Base-by-base conservation (phyloP, 2,888 invertebrate species). In the Lacanobia wlatinum region DNA sequence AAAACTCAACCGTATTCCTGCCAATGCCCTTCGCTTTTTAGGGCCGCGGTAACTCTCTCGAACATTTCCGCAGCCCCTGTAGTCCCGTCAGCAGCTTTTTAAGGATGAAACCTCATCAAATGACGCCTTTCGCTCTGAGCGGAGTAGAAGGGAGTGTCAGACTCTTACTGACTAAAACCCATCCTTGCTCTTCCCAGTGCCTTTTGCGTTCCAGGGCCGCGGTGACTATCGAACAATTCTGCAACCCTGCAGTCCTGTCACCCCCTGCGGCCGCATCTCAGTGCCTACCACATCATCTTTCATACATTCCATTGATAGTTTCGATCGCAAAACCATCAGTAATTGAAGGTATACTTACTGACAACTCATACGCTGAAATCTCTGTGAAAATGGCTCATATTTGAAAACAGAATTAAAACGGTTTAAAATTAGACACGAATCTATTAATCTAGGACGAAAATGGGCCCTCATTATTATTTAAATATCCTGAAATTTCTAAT, bases 311-410 rank as follows among this genome's bases (percentile, higher is more conserved):
- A 18, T 18, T 1, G 1, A 48, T 3, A 4, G 14, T 43, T 43
- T 48, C 21, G 21, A 40, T 59, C 16, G 23, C 4, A 52, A 52
- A 38, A 23, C 23, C 0, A 23, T 8, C n/a, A 1, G 34, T 34
- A 34, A 6, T 6, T 6, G 6, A 3, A 34, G 34, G 34, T 34
- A n/a, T 66, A 82, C 79, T 78, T 28, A 80, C 79, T 40, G 23
- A 65, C 40, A 55, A 55, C 7, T 1, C 1, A 6, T 16, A 16
- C 62, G 55, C 23, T 14, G 23, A n/a, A 46, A 34, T 18, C 12
- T 34, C 8, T 65, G 62, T 23, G 52, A 16, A 48, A 34, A 21
- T 1, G 48, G 46, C 7, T 58, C 43, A 50, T 40, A 40, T 21
- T 68, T 82, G 38, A 79, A 59, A 6, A 62, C 0, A 38, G 23